Evolutionary conservation across 1,140 invertebrate species (phyloP).

Genomic region (Stegodyphus mimosarum): DNA sequence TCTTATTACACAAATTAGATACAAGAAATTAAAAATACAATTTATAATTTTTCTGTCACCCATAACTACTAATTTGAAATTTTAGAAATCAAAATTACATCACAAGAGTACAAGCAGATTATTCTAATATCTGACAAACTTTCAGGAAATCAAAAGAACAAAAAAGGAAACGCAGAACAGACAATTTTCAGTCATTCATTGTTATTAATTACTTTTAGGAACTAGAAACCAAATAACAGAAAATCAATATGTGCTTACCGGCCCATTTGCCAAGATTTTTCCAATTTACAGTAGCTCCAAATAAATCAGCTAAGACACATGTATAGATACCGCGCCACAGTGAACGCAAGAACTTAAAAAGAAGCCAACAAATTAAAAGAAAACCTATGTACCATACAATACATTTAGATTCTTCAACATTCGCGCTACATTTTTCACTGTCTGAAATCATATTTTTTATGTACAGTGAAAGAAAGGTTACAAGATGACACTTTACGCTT

Average conservation of each 20-base stretch:
- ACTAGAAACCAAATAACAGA: not conserved
- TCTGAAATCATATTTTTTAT: slow-evolving; percentile 3
- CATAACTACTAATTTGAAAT: no score
- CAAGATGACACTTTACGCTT: no score
- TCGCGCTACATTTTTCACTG: slow-evolving; percentile 3
- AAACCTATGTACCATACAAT: slow-evolving; percentile 17
- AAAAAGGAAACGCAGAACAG: not conserved
- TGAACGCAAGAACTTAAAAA: slow-evolving; percentile 54
- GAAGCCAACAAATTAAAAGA: slow-evolving; percentile 45
- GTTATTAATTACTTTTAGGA: not conserved
- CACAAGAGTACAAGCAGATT: no score
- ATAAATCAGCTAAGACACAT: slow-evolving; percentile 64
- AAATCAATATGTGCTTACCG: slow-evolving; percentile 63
- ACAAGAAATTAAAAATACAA: no score
- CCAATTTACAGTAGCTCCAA: slow-evolving; percentile 66
- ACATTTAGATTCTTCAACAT: not conserved
- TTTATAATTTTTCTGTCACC: no score
- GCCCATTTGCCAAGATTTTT: slow-evolving; percentile 68
- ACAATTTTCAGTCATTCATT: not conserved
- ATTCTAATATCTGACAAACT: not conserved
- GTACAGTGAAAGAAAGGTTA: not conserved
- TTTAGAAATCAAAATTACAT: no score
- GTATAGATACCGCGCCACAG: slow-evolving; percentile 57
- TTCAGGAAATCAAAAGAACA: slow-evolving; percentile 1
- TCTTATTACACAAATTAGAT: no score